Conservation (phyloP, 1,140 invertebrate species). For the Macrostomum lignano region DNA sequence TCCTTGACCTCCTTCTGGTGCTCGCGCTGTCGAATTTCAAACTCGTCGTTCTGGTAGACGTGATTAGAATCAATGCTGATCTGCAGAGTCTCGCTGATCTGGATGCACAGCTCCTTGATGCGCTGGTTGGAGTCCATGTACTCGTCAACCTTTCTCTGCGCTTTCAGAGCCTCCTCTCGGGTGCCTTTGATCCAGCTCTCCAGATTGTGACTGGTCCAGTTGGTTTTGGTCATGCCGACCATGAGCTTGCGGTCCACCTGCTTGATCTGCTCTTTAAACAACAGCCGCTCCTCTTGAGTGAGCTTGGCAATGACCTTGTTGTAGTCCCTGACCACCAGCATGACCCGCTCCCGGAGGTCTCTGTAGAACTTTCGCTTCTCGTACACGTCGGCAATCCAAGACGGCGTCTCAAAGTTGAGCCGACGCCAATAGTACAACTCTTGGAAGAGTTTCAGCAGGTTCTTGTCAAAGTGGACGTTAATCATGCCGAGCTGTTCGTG, state of each 20-base stretch:
- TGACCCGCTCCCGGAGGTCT: conserved; percentile 41
- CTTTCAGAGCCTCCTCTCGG: conserved; percentile 31
- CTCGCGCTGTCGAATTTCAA: conserved; percentile 25
- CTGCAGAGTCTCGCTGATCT: conserved; percentile 41
- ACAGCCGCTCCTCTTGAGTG: conserved; percentile 30
- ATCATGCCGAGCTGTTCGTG: conserved; percentile 36
- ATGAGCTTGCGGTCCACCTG: conserved; percentile 42
- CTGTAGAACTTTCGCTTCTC: conserved; percentile 35
- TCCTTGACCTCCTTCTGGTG: conserved; percentile 15
- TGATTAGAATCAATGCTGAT: conserved; percentile 34
- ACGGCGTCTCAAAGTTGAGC: conserved; percentile 37
- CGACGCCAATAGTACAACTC: conserved; percentile 41
- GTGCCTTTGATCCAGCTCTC: too few relatives aligned
- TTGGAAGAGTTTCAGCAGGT: conserved; percentile 34
- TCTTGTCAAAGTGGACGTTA: conserved; percentile 46
- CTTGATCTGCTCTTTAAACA: conserved; percentile 33
- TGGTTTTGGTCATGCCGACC: conserved; percentile 45
- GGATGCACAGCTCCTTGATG: conserved; percentile 42
- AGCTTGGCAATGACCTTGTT: conserved; percentile 41
- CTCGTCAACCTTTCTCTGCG: conserved; percentile 40
- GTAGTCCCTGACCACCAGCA: conserved; percentile 44
- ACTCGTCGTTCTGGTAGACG: conserved; percentile 27
- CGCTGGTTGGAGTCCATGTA: conserved; percentile 48
- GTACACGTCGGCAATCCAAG: conserved; percentile 32
- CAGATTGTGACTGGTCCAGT: too few relatives aligned